phyloP scores from a whole-genome alignment of 2,797 vertebrate species.

The Antrozous pallidus region DNA sequence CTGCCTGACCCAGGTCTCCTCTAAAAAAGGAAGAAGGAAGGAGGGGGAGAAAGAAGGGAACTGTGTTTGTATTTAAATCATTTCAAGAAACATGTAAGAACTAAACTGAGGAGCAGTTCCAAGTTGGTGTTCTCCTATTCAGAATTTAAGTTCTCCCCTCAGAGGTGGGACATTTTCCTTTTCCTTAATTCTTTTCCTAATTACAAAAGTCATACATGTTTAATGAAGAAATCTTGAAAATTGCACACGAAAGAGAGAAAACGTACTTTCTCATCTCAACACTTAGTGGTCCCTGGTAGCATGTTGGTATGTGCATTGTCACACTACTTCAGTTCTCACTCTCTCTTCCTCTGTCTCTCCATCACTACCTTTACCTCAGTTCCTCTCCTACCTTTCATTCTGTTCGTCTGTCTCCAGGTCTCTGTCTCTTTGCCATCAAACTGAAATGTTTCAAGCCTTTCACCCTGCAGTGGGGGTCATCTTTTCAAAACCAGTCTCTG shows the following conservation, averaged over 20 bases:
- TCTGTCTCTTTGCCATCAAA: neutral
- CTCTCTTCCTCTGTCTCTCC: neutral
- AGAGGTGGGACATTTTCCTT: neutral
- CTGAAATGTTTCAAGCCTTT: neutral
- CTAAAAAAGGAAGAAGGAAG: neutral
- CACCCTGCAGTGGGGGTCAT: neutral
- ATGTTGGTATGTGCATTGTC: fast-evolving
- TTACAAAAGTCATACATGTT: neutral
- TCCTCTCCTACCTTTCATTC: neutral
- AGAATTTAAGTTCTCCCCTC: neutral
- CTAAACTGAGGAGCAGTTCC: neutral
- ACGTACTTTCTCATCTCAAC: neutral
- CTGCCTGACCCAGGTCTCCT: neutral
- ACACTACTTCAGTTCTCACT: neutral
- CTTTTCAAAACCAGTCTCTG: neutral
- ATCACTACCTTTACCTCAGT: no score
- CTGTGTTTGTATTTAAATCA: neutral
- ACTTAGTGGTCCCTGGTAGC: fast-evolving
- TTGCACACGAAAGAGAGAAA: neutral
- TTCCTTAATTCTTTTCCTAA: neutral
- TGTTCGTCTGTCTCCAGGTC: neutral
- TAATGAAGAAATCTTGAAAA: neutral
- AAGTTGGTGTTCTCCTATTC: neutral
- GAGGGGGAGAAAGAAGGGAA: neutral
- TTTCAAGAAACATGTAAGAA: neutral